Conservation (phyloP, 2,797 vertebrate genomes). For the Pipistrellus pipistrellus region DNA sequence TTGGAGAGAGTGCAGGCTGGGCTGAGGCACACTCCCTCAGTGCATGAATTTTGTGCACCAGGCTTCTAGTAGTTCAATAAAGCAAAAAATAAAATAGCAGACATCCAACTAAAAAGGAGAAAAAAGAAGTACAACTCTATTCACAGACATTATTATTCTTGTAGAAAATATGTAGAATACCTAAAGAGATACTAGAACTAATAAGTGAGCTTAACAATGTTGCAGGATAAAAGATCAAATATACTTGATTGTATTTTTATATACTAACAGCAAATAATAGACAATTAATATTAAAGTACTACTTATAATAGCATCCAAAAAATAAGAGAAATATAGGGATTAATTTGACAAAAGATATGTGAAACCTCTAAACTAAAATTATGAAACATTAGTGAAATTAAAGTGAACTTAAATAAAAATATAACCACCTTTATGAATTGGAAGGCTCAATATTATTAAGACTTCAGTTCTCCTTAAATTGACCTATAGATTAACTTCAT, state of each 20-base stretch:
- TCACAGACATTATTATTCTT: background rate
- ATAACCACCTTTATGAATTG: background rate
- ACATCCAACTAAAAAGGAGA: background rate
- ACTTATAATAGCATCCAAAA: background rate
- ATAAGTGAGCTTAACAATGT: background rate
- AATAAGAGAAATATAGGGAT: background rate
- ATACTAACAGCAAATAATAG: background rate
- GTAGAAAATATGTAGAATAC: background rate
- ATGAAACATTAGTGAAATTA: background rate
- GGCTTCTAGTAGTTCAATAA: background rate
- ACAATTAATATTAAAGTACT: conserved; percentile 26
- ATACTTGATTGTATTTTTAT: background rate
- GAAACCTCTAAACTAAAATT: background rate
- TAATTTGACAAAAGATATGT: background rate
- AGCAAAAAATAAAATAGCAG: conserved; percentile 25
- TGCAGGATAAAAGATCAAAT: background rate
- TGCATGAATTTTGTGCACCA: no score
- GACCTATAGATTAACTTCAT: background rate
- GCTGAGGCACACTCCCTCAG: no score
- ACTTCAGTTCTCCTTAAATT: background rate
- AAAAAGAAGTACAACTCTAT: background rate
- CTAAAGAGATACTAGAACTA: conserved; percentile 1
- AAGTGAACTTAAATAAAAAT: conserved; percentile 1
- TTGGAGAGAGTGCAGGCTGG: no score
- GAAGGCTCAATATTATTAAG: background rate